These are phyloP conservation scores for Agrotis clavis DNA, from an alignment of 2,888 invertebrate species.

Conservation along the genomic window DNA sequence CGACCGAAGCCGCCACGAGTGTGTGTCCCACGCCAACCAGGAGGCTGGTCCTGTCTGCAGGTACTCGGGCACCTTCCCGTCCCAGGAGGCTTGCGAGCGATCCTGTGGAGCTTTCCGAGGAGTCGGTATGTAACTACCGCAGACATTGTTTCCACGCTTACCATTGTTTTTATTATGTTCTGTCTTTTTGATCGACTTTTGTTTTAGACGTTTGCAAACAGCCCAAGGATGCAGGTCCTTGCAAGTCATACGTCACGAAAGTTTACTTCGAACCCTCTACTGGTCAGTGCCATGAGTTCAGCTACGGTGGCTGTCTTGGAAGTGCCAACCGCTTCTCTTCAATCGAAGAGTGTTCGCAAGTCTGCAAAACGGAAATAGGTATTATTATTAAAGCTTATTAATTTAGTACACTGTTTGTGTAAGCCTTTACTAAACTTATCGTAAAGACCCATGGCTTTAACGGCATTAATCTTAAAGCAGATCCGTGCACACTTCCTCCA, in stretches of 20 bases:
- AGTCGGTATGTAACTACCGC: slow-evolving; percentile 62
- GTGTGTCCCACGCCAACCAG: slow-evolving; percentile 75
- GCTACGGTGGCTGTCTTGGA: slow-evolving; percentile 96
- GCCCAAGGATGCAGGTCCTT: slow-evolving; percentile 93
- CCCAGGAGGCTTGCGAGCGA: slow-evolving; percentile 94
- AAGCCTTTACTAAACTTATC: slow-evolving; percentile 5
- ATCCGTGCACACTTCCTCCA: slow-evolving; percentile 93
- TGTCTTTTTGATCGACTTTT: not conserved
- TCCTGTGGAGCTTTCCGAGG: slow-evolving; percentile 94
- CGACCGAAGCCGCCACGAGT: slow-evolving; percentile 84
- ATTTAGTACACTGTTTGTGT: not conserved
- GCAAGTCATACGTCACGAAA: slow-evolving; percentile 92
- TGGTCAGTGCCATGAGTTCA: slow-evolving; percentile 93
- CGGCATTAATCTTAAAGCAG: slow-evolving; percentile 58
- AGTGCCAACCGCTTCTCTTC: slow-evolving; percentile 96
- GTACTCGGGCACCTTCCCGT: slow-evolving; percentile 93
- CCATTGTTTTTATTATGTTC: too few species aligned
- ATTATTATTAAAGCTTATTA: not conserved
- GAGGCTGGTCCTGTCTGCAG: slow-evolving; percentile 91
- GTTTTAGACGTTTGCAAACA: slow-evolving; percentile 94
- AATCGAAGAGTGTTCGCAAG: slow-evolving; percentile 92
- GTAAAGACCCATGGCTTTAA: not conserved
- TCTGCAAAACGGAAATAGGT: slow-evolving; percentile 75
- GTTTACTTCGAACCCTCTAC: slow-evolving; percentile 93
- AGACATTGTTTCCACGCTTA: not conserved